phyloP scores from a whole-genome alignment of 1,140 invertebrate species.

The Triops longicaudatus region DNA sequence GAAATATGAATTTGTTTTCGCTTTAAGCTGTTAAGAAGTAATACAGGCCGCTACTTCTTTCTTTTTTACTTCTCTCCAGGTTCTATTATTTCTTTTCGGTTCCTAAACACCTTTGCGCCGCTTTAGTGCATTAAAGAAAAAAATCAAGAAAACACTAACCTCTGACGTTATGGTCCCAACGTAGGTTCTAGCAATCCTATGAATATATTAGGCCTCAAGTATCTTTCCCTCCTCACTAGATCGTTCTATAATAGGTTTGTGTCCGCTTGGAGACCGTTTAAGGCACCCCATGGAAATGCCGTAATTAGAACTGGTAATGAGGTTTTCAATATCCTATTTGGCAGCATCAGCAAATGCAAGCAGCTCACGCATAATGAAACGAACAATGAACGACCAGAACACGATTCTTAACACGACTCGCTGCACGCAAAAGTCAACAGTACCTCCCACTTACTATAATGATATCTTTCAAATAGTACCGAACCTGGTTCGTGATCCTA shows the following conservation, averaged over 20 bases:
- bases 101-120: background rate
- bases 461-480: no score
- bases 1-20: constrained; percentile 13
- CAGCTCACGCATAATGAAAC: background rate
- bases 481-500: no score
- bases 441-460: background rate
- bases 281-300: background rate
- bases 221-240: background rate
- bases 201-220: background rate
- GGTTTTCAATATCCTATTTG: background rate
- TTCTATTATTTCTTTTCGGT: background rate
- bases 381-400: background rate
- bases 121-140: background rate
- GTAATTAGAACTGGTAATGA: constrained; percentile 10
- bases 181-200: background rate
- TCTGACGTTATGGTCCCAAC: background rate
- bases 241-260: background rate
- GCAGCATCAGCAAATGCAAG: constrained; percentile 11
- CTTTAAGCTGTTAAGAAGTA: background rate
- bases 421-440: background rate
- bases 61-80: background rate
- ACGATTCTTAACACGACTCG: background rate
- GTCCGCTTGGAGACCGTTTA: background rate
- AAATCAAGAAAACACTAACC: background rate
- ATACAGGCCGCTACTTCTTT: background rate